Conservation (phyloP, 2,113 vertebrate species). For the Brachyhypopomus gauderio region DNA sequence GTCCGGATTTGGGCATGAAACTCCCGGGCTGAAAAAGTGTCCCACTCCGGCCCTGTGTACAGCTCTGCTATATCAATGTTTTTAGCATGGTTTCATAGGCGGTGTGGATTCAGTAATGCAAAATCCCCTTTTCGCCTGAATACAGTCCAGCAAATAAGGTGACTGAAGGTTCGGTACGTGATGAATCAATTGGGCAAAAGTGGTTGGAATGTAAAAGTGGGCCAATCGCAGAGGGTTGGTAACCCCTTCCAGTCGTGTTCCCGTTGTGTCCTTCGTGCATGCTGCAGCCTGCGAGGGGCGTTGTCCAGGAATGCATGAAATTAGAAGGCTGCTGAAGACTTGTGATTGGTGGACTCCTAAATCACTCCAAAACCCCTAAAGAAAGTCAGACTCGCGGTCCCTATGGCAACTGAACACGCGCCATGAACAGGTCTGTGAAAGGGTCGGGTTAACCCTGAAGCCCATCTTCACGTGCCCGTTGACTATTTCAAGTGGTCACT, state of each 20-base stretch:
- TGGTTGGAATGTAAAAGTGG: neutral
- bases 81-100: no score
- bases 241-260: neutral
- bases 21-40: no score
- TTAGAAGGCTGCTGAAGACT: neutral
- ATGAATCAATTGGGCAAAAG: neutral
- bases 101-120: no score
- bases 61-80: no score
- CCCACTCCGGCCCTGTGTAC: no score
- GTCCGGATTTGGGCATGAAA: no score
- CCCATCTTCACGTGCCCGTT: no score
- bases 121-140: no score
- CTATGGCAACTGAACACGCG: neutral
- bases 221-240: neutral
- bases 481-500: no score
- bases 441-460: no score
- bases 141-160: neutral
- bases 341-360: neutral
- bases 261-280: no score
- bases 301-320: conserved; percentile 14
- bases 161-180: neutral
- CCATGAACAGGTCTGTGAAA: neutral
- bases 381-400: neutral
- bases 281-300: neutral
- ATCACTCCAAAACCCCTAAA: neutral